A percentile compares a stretch with the other conserved stretches of the same genome.
These are phyloP conservation scores for Diarsia dahlii DNA, from an alignment of 2,888 invertebrate species.

Conservation along the genomic window DNA sequence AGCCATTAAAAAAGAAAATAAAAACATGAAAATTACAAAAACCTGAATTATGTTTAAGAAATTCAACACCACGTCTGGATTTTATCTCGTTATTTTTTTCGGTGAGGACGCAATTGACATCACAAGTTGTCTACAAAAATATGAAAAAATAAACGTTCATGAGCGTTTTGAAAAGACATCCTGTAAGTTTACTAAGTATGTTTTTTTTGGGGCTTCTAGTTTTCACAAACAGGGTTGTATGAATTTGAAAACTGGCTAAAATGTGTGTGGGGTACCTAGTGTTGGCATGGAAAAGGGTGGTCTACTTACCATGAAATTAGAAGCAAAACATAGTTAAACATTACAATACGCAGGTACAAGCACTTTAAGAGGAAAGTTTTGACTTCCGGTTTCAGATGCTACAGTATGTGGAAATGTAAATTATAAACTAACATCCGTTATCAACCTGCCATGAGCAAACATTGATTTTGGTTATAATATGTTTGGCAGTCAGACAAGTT, in stretches of 20 bases:
- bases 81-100: conserved; percentile 27
- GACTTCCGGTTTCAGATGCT: conserved; percentile 1
- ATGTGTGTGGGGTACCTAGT: background rate
- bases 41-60: conserved; percentile 34
- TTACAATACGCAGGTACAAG: conserved; percentile 1
- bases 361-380: conserved; percentile 21
- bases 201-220: background rate
- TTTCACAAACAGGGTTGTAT: background rate
- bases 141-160: background rate
- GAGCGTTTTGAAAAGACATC: conserved; percentile 18
- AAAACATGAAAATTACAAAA: conserved; percentile 22
- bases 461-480: background rate
- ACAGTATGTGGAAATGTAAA: background rate
- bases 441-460: background rate
- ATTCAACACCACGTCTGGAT: conserved; percentile 17
- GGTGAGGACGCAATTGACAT: conserved; percentile 13
- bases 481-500: background rate
- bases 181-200: background rate
- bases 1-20: conserved; percentile 15
- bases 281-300: background rate
- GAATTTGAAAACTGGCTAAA: background rate
- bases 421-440: conserved; percentile 3
- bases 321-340: conserved; percentile 18
- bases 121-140: conserved; percentile 15
- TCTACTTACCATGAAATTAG: conserved; percentile 5